Base-by-base conservation (phyloP, 2,113 vertebrate species). In the Oncorhynchus kisutch region DNA sequence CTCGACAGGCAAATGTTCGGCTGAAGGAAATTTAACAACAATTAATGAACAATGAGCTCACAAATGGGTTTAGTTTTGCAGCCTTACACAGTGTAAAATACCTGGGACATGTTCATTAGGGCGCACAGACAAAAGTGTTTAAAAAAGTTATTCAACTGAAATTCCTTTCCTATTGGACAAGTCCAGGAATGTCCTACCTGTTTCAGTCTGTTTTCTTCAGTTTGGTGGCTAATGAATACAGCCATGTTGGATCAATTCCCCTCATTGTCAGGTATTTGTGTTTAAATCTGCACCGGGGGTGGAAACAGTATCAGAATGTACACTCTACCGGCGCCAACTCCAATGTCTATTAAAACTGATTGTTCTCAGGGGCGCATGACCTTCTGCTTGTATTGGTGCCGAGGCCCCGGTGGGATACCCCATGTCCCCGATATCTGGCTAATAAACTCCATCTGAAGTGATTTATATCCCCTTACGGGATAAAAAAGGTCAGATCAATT, bases 401-500 rank as follows among this genome's bases (percentile, higher is more conserved):
- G 74, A 84, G 76, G 87, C 84, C 83, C 82, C 82, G 68, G 87
- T 88, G 79, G 85, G 82, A 84, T 84, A 86, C 49, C 76, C 76
- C 18, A 51, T 83, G 85, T 86, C 80, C 65, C 67, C 82, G 84
- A 74, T 81, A 86, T 89, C 75, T 72, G 74, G 5, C 80, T 85
- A 90, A 91, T 88, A 84, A 86, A 90, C 82, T 75, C 81, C 83
- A 90, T 82, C 72, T 67, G 25, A 68, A 80, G 77, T 90, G 84
- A 92, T 89, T 91, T 88, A 92, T 91, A 89, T 86, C 81, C 77
- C 39, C 78, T 80, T 74, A 72, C 70, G 74, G n/a, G 27, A 34
- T 69, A 67, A 74, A 70, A 92, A 92, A 93, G 90, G 91, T 91
- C 90, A 90, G 85, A 92, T 92, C 89, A 91, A 91, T 92, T 90